Percentiles rank a stretch among this genome's conserved stretches.
Conservation (phyloP, 2,888 invertebrate genomes). For the Sipha maydis region DNA sequence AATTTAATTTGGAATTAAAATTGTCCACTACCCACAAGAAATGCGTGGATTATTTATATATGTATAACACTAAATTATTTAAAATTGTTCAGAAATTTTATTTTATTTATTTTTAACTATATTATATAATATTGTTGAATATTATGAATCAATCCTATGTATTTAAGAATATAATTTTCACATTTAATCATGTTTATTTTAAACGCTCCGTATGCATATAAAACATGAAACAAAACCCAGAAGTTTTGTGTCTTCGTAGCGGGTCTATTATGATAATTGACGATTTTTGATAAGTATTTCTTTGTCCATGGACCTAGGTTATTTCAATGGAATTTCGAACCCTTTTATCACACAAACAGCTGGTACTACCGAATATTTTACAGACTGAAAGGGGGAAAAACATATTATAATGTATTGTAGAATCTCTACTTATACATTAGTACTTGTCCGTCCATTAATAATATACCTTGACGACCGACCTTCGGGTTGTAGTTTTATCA, state of each 20-base stretch:
- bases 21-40: no score
- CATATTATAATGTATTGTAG: neutral
- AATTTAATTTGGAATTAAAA: no score
- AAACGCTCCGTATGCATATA: conserved; percentile 16
- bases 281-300: conserved; percentile 13
- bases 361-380: conserved; percentile 16
- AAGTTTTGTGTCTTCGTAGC: conserved; percentile 13
- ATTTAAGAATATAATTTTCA: neutral
- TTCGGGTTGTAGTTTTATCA: neutral
- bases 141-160: no score
- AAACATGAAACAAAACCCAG: neutral
- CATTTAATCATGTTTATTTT: neutral
- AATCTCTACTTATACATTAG: neutral
- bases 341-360: conserved; percentile 46
- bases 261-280: neutral
- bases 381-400: neutral
- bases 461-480: conserved; percentile 2
- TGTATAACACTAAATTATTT: no score
- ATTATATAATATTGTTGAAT: no score
- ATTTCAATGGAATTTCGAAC: conserved; percentile 46
- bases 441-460: conserved; percentile 6
- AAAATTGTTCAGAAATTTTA: no score
- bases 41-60: no score
- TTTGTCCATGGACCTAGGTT: conserved; percentile 19
- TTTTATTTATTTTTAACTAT: no score